Conservation (phyloP, 2,113 vertebrate genomes). For the Oncorhynchus nerka region DNA sequence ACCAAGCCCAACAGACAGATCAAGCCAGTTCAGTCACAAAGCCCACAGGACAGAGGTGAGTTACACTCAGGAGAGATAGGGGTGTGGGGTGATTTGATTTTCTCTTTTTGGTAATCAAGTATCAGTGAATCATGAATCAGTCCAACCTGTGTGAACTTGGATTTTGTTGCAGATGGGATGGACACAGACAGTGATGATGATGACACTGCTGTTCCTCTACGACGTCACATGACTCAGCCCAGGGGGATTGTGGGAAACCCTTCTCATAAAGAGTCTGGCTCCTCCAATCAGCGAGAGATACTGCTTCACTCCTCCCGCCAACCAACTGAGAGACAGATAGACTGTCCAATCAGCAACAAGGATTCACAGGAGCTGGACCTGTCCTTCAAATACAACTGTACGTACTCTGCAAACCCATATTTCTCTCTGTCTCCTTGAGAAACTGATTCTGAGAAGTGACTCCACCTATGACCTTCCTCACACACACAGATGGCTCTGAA, state of each 20-base stretch:
- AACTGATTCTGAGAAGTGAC: neutral
- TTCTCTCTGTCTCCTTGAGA: neutral
- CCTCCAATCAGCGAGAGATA: slow-evolving; percentile 70
- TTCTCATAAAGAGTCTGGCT: slow-evolving; percentile 57
- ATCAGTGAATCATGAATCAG: neutral
- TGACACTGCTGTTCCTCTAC: slow-evolving; percentile 28
- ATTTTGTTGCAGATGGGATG: slow-evolving; percentile 34
- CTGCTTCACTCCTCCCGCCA: slow-evolving; percentile 52
- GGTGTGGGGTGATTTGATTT: neutral
- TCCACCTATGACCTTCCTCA: neutral
- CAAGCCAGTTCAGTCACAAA: slow-evolving; percentile 37
- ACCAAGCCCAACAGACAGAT: neutral
- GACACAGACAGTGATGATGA: slow-evolving; percentile 58
- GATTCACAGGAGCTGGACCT: slow-evolving; percentile 61
- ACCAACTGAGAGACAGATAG: slow-evolving; percentile 44
- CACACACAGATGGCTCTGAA: neutral
- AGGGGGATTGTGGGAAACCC: slow-evolving; percentile 48
- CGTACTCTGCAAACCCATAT: slow-evolving; percentile 27
- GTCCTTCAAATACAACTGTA: slow-evolving; percentile 69
- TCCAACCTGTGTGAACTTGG: slow-evolving; percentile 2
- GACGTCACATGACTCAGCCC: slow-evolving; percentile 35
- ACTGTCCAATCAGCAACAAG: slow-evolving; percentile 69
- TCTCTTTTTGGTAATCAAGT: neutral
- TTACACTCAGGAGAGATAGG: neutral
- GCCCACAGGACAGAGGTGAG: slow-evolving; percentile 63